Percentiles rank a stretch among this genome's conserved stretches.
Conservation (phyloP, 2,888 invertebrate genomes). For the Cheiracanthium punctorium region DNA sequence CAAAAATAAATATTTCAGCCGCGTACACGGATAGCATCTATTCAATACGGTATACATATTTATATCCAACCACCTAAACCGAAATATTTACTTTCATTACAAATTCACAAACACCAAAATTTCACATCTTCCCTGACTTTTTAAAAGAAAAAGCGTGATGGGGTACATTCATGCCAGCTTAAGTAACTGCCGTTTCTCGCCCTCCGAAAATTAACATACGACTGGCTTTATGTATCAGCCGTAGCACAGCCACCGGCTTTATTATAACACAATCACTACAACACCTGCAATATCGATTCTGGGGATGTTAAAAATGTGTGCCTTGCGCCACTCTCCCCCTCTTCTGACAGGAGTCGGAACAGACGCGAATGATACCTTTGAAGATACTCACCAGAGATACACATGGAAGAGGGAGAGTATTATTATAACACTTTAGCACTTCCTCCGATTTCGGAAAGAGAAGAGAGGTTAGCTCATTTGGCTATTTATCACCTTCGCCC, state of each 20-base stretch:
- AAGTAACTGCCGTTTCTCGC: no score
- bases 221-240: not conserved
- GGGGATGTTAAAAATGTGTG: not conserved
- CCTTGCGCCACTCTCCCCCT: not conserved
- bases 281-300: not conserved
- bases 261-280: not conserved
- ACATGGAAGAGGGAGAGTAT: not conserved
- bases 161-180: no score
- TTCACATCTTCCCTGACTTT: no score
- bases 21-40: no score
- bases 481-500: not conserved
- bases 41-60: no score
- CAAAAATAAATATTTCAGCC: no score
- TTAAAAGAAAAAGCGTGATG: no score
- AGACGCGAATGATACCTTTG: not conserved
- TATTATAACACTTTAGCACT: conserved; percentile 4
- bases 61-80: no score
- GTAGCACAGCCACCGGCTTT: not conserved
- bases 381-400: conserved; percentile 2
- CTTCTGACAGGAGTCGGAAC: not conserved
- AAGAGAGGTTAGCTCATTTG: not conserved
- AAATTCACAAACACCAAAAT: no score
- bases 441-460: not conserved
- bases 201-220: not conserved
- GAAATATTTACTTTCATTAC: no score